Percentiles rank a stretch among this genome's conserved stretches.
Conservation (phyloP, 2,113 vertebrate genomes). For the Strix uralensis region DNA sequence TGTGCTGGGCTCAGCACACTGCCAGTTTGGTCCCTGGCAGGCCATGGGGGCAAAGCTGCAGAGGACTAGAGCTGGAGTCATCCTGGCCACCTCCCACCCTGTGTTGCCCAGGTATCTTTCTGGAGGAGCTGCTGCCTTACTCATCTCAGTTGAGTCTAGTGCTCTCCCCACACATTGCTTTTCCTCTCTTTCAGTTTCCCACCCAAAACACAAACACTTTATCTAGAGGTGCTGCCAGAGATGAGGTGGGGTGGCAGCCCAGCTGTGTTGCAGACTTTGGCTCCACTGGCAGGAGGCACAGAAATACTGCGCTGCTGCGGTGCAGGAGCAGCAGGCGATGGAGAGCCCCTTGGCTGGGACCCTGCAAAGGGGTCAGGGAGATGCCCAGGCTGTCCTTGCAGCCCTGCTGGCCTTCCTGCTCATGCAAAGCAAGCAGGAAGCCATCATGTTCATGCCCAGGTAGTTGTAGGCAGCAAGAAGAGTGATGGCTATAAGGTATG, state of each 20-base stretch:
- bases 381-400: not conserved
- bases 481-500: not conserved
- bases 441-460: not conserved
- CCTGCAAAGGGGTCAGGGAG: not conserved
- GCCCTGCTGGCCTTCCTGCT: not conserved
- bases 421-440: not conserved
- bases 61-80: not conserved
- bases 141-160: not conserved
- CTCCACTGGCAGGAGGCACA: not conserved
- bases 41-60: not conserved
- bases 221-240: not conserved
- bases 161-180: not conserved
- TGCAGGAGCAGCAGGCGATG: not conserved
- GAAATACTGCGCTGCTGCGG: fast-evolving
- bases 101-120: not conserved
- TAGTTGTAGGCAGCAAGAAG: not conserved
- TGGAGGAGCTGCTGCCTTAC: not conserved
- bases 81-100: not conserved
- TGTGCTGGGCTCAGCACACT: not conserved
- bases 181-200: not conserved
- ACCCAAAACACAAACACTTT: fast-evolving
- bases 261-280: not conserved
- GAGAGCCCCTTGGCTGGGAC: not conserved
- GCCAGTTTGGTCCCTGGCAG: not conserved
- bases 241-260: not conserved